phyloP scores from a whole-genome alignment of 2,888 invertebrate species.

The Nephrotoma appendiculata region DNA sequence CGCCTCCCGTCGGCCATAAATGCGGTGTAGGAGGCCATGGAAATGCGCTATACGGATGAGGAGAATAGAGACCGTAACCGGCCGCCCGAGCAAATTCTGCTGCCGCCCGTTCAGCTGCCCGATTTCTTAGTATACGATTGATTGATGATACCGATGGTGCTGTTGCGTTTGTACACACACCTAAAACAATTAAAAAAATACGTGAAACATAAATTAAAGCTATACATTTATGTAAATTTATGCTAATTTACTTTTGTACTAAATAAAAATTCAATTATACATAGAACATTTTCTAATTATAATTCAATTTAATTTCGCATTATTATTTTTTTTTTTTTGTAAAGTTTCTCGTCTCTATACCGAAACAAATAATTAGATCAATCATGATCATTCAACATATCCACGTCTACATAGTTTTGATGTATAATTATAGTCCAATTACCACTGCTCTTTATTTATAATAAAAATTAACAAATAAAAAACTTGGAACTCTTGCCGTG shows the following conservation, averaged over 20 bases:
- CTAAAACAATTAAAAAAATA: slow-evolving; percentile 34
- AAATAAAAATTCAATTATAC: background rate
- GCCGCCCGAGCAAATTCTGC: slow-evolving; percentile 90
- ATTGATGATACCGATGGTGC: slow-evolving; percentile 96
- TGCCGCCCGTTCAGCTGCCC: slow-evolving; percentile 91
- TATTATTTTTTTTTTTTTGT: background rate
- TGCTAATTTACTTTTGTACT: background rate
- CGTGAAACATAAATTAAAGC: background rate
- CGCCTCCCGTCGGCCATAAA: slow-evolving; percentile 45
- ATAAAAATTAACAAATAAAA: slow-evolving; percentile 1
- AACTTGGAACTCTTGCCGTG: background rate
- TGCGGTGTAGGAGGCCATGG: slow-evolving; percentile 40
- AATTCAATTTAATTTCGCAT: background rate
- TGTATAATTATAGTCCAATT: background rate
- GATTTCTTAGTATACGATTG: slow-evolving; percentile 86
- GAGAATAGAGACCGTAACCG: slow-evolving; percentile 73
- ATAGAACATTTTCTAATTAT: background rate
- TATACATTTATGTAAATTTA: background rate
- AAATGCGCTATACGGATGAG: slow-evolving; percentile 52
- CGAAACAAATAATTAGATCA: slow-evolving; percentile 1
- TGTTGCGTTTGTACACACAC: slow-evolving; percentile 87
- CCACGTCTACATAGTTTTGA: background rate
- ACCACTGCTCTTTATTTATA: background rate
- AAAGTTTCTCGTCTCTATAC: background rate
- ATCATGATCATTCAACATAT: background rate